Percentiles rank a stretch among this genome's conserved stretches.
These are phyloP conservation scores for Drusus annulatus DNA, from an alignment of 1,140 invertebrate species.

Conservation along the genomic window DNA sequence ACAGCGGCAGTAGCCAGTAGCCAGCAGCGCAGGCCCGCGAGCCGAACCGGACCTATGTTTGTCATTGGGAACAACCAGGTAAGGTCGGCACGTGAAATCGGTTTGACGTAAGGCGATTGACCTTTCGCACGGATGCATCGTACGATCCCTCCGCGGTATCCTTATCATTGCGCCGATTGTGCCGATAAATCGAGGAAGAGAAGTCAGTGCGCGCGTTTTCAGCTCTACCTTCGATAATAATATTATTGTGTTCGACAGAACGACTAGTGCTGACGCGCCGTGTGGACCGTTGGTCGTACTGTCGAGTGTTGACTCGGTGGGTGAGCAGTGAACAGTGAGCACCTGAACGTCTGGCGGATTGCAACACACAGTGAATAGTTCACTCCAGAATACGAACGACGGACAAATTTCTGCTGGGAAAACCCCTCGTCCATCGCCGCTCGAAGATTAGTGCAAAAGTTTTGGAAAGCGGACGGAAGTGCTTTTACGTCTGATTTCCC, in stretches of 20 bases:
- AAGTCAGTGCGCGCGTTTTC: too few relatives aligned
- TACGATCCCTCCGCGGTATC: constrained; percentile 15
- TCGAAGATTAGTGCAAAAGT: background rate
- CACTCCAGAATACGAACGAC: too few relatives aligned
- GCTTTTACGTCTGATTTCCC: constrained; percentile 1
- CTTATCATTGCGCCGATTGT: constrained; percentile 18
- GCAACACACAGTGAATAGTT: too few relatives aligned
- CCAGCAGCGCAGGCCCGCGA: constrained; percentile 9
- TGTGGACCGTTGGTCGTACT: too few relatives aligned
- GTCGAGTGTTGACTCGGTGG: too few relatives aligned
- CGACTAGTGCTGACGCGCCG: background rate
- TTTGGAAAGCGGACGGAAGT: constrained; percentile 29
- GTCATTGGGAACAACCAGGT: constrained; percentile 45
- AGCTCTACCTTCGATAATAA: too few relatives aligned
- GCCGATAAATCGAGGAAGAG: background rate
- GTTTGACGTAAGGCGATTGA: constrained; percentile 45
- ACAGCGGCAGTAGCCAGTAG: background rate
- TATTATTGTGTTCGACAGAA: too few relatives aligned
- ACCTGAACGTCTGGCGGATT: too few relatives aligned
- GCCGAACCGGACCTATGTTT: constrained; percentile 43
- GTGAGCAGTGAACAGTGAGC: too few relatives aligned
- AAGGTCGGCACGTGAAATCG: constrained; percentile 52
- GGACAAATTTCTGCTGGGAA: too few relatives aligned
- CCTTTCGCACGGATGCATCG: constrained; percentile 47
- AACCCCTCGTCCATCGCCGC: too few relatives aligned